Evolutionary conservation across 2,888 invertebrate species (phyloP).

Genomic region (Campoplex capitator): DNA sequence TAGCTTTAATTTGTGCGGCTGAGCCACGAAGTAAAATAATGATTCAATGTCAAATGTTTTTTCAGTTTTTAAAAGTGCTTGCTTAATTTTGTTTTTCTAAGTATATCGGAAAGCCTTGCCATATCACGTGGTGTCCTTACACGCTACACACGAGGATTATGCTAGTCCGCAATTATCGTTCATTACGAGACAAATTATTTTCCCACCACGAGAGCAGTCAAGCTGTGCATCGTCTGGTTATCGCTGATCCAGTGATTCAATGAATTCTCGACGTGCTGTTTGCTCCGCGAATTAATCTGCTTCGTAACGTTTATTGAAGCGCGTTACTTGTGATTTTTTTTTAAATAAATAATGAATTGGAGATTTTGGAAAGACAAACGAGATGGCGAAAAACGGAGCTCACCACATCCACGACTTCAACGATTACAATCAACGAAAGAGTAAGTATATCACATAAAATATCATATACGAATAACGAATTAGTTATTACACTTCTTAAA

Average conservation of each 20-base stretch:
- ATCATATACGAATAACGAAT: background rate
- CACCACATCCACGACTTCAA: slow-evolving; percentile 66
- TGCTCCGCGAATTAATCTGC: slow-evolving; percentile 2
- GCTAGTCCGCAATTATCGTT: slow-evolving; percentile 64
- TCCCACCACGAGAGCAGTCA: slow-evolving; percentile 49
- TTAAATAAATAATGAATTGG: slow-evolving; percentile 54
- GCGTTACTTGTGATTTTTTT: background rate
- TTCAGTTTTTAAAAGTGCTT: slow-evolving; percentile 12
- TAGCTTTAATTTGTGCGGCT: background rate
- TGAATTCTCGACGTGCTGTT: slow-evolving; percentile 48
- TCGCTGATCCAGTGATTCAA: slow-evolving; percentile 59
- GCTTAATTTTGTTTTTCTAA: slow-evolving; percentile 17
- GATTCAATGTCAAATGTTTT: background rate
- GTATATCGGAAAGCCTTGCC: slow-evolving; percentile 21
- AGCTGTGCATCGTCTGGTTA: slow-evolving; percentile 25
- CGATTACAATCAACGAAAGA: slow-evolving; percentile 65
- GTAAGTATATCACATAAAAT: slow-evolving; percentile 55
- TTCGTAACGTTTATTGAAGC: background rate
- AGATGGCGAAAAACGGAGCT: background rate
- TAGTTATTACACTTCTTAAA: background rate
- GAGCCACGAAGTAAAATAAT: background rate
- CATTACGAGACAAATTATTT: slow-evolving; percentile 63
- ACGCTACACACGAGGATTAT: slow-evolving; percentile 30
- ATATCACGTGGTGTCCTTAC: slow-evolving; percentile 31
- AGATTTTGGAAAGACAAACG: slow-evolving; percentile 62